A percentile compares a stretch with the other conserved stretches of the same genome.
These are phyloP conservation scores for Flexamia atlantica DNA, from an alignment of 2,888 invertebrate genomes.

Conservation along the genomic window DNA sequence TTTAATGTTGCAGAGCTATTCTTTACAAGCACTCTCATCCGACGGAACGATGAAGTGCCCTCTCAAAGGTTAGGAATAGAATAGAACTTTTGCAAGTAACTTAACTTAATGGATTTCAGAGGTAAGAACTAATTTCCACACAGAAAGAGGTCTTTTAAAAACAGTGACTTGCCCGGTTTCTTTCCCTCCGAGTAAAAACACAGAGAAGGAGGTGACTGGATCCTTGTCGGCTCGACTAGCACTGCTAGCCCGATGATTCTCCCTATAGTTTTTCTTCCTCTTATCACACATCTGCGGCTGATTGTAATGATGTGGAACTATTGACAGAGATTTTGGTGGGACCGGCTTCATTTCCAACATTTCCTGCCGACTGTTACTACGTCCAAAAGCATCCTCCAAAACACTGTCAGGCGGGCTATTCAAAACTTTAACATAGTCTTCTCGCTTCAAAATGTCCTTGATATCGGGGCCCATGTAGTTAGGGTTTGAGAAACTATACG, in stretches of 20 bases:
- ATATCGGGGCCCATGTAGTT: constrained; percentile 85
- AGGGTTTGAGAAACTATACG: constrained; percentile 86
- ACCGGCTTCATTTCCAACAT: constrained; percentile 71
- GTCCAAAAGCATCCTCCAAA: constrained; percentile 76
- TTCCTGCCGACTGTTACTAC: constrained; percentile 72
- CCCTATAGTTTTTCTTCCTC: constrained; percentile 67
- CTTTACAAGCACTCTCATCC: no score
- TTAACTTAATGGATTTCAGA: constrained; percentile 70
- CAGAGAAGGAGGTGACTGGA: constrained; percentile 76
- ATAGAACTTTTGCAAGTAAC: no score
- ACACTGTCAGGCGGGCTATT: constrained; percentile 83
- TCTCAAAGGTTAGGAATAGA: no score
- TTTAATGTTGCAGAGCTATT: no score
- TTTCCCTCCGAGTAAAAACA: constrained; percentile 87
- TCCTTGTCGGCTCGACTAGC: constrained; percentile 78
- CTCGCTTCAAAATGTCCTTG: constrained; percentile 71
- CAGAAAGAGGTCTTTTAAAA: constrained; percentile 86
- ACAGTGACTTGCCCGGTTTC: constrained; percentile 88
- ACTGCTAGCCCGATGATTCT: constrained; percentile 76
- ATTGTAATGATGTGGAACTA: constrained; percentile 66
- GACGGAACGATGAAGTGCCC: no score
- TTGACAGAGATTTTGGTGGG: constrained; percentile 70
- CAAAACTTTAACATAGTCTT: constrained; percentile 75
- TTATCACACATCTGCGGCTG: constrained; percentile 64
- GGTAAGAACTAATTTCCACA: constrained; percentile 86